Percentiles rank a stretch among this genome's conserved stretches.
Conservation (phyloP, 1,140 invertebrate species). For the Sweltsa coloradensis region DNA sequence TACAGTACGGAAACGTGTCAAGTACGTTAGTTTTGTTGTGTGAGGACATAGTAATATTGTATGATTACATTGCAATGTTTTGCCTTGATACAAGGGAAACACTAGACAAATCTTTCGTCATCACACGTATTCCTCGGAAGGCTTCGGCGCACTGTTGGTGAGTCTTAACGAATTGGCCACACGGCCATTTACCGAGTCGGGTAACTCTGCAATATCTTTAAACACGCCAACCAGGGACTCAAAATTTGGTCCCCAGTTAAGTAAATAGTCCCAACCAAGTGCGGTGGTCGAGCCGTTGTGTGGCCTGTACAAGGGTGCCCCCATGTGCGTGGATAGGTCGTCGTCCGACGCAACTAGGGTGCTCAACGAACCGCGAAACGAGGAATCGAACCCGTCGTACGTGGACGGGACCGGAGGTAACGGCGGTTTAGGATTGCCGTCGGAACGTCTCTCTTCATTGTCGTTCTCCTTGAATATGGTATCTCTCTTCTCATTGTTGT, state of each 20-base stretch:
- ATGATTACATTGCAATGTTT: too few relatives aligned
- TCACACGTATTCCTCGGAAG: conserved; percentile 68
- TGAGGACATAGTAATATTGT: too few relatives aligned
- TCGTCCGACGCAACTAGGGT: conserved; percentile 87
- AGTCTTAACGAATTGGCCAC: conserved; percentile 40
- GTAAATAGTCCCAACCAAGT: conserved; percentile 83
- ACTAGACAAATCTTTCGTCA: too few relatives aligned
- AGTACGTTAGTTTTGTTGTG: too few relatives aligned
- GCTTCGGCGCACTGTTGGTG: conserved; percentile 53
- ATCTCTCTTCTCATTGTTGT: conserved; percentile 75
- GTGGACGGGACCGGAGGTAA: conserved; percentile 45
- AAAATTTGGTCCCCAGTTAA: conserved; percentile 94
- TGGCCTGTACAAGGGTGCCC: conserved; percentile 52
- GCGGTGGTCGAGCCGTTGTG: conserved; percentile 53
- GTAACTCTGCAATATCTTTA: conserved; percentile 89
- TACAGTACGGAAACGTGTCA: too few relatives aligned
- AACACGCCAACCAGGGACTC: conserved; percentile 90
- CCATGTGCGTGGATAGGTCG: conserved; percentile 62
- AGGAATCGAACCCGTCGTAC: conserved; percentile 86
- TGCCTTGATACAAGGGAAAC: too few relatives aligned
- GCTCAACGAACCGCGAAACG: conserved; percentile 83
- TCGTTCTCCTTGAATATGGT: conserved; percentile 48
- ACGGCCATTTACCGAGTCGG: conserved; percentile 58
- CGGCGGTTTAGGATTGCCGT: conserved; percentile 48
- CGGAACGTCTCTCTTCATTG: conserved; percentile 42